These are phyloP conservation scores for Luffia ferchaultella DNA, from an alignment of 2,888 invertebrate genomes.

Conservation along the genomic window DNA sequence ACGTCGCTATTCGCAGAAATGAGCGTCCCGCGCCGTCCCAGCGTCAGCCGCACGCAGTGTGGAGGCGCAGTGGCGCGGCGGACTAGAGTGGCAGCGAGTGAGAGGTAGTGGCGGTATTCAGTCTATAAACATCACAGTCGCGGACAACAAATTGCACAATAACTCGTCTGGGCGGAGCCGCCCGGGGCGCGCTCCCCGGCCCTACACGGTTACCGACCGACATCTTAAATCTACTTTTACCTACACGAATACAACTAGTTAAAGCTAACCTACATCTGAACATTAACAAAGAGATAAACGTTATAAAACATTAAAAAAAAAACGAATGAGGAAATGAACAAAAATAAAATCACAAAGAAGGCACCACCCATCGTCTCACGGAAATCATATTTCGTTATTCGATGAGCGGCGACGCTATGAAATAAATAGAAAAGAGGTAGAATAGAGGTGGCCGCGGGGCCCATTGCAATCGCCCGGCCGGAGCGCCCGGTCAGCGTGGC, in stretches of 20 bases:
- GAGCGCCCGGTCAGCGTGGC: conserved; percentile 60
- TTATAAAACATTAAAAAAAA: conserved; percentile 48
- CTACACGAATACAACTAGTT: conserved; percentile 38
- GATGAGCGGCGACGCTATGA: conserved; percentile 30
- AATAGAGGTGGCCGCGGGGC: conserved; percentile 60
- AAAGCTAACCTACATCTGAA: conserved; percentile 58
- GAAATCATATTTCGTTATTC: conserved; percentile 59
- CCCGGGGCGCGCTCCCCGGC: conserved; percentile 35
- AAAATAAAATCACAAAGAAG: conserved; percentile 58
- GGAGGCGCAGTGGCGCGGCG: conserved; percentile 32
- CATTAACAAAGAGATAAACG: conserved; percentile 59
- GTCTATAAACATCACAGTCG: conserved; percentile 76
- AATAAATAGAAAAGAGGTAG: conserved; percentile 64
- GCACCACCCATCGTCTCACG: conserved; percentile 35
- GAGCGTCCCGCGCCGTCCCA: conserved; percentile 25
- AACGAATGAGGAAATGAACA: conserved; percentile 50
- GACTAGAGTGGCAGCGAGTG: conserved; percentile 65
- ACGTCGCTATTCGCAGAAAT: conserved; percentile 42
- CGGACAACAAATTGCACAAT: conserved; percentile 66
- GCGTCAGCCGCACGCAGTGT: conserved; percentile 19
- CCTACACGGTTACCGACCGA: conserved; percentile 41
- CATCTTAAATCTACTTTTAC: not conserved
- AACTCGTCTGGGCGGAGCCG: conserved; percentile 47
- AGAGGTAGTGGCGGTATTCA: conserved; percentile 68
- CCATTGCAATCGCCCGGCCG: conserved; percentile 67